Percentiles rank a stretch among this genome's conserved stretches.
These are phyloP conservation scores for Melanotus villosus DNA, from an alignment of 2,888 invertebrate species.

Conservation along the genomic window DNA sequence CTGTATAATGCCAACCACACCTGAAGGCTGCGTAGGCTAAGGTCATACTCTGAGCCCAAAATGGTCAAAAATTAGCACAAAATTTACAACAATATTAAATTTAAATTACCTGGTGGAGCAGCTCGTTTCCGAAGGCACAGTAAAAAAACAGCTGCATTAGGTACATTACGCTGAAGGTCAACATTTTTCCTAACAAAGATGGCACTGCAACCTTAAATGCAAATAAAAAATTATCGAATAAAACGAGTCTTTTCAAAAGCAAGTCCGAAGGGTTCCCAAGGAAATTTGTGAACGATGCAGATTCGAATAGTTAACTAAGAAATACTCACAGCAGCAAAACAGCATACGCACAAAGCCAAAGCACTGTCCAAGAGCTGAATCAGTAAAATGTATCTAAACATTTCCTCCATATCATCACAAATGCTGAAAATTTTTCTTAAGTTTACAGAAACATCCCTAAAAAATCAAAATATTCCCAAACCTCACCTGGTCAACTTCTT, in stretches of 20 bases:
- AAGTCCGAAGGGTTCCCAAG: no score
- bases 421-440: slow-evolving; percentile 21
- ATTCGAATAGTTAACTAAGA: no score
- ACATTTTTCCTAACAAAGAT: slow-evolving; percentile 12
- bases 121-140: slow-evolving; percentile 24
- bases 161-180: slow-evolving; percentile 14
- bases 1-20: slow-evolving; percentile 30
- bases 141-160: slow-evolving; percentile 22
- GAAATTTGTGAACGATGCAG: no score
- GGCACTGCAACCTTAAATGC: slow-evolving; percentile 22
- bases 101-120: slow-evolving; percentile 9
- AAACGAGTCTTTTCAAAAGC: no score
- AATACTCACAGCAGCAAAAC: slow-evolving; percentile 21
- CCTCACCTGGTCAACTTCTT: slow-evolving; percentile 7
- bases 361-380: slow-evolving; percentile 26
- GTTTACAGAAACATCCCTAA: no score
- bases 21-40: slow-evolving; percentile 25
- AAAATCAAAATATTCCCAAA: no score
- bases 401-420: slow-evolving; percentile 16
- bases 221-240: no score
- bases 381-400: slow-evolving; percentile 23
- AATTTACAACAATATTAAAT: neutral
- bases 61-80: neutral
- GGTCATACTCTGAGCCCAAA: slow-evolving; percentile 1
- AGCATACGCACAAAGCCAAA: slow-evolving; percentile 20